Conservation (phyloP, 2,797 vertebrate species). For the Hippoglossus hippoglossus region DNA sequence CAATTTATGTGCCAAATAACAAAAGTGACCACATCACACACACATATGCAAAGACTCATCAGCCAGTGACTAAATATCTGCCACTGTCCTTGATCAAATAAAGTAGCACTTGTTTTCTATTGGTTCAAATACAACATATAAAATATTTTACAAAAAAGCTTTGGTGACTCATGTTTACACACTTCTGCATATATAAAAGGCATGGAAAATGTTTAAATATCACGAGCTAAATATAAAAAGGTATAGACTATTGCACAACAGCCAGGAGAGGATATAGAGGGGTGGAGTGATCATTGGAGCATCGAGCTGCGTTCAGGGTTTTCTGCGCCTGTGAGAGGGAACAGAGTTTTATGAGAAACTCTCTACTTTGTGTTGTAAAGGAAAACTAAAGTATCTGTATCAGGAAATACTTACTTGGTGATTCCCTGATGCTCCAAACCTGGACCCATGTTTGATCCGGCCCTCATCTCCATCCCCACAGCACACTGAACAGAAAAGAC, state of each 20-base stretch:
- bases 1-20: constrained; percentile 34
- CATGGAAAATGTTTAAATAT: constrained; percentile 72
- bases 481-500: constrained; percentile 85
- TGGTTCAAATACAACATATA: constrained; percentile 49
- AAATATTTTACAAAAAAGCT: constrained; percentile 69
- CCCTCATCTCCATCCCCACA: constrained; percentile 92
- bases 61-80: constrained; percentile 18
- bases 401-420: constrained; percentile 86
- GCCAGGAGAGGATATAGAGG: constrained; percentile 50
- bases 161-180: constrained; percentile 71
- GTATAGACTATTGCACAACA: constrained; percentile 81
- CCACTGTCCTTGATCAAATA: constrained; percentile 10
- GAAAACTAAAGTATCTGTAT: not conserved
- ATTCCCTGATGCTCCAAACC: constrained; percentile 90
- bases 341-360: not conserved
- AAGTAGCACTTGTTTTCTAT: constrained; percentile 32
- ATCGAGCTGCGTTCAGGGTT: constrained; percentile 84
- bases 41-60: constrained; percentile 37
- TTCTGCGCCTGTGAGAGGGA: constrained; percentile 88
- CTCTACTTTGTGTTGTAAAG: not conserved
- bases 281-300: constrained; percentile 43
- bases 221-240: constrained; percentile 65
- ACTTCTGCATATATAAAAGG: constrained; percentile 61
- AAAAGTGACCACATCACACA: constrained; percentile 27
- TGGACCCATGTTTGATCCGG: constrained; percentile 92